Percentiles rank a stretch among this genome's conserved stretches.
Conservation (phyloP, 2,888 invertebrate species). For the Zelleria hepariella region DNA sequence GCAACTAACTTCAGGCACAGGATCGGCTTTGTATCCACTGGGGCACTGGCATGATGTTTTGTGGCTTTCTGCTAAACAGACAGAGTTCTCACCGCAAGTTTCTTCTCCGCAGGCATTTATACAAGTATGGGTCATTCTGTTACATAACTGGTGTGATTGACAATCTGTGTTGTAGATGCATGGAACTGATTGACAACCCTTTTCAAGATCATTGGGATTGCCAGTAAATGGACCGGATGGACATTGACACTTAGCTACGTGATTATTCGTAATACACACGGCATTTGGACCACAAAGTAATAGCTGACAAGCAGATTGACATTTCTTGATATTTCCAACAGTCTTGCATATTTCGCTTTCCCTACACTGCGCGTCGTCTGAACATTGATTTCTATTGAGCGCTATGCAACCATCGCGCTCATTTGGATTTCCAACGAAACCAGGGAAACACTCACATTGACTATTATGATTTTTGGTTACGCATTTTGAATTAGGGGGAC, state of each 20-base stretch:
- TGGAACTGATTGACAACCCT: constrained; percentile 84
- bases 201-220: constrained; percentile 82
- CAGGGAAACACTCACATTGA: constrained; percentile 86
- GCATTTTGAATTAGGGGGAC: constrained; percentile 88
- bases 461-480: constrained; percentile 80
- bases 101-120: constrained; percentile 85
- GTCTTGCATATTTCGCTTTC: constrained; percentile 85
- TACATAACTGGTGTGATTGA: constrained; percentile 83
- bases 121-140: constrained; percentile 86
- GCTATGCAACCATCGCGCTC: constrained; percentile 89
- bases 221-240: constrained; percentile 90
- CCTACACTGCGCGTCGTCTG: constrained; percentile 84
- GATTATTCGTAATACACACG: constrained; percentile 90
- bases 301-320: constrained; percentile 83
- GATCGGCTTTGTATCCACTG: constrained; percentile 84
- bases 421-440: constrained; percentile 91
- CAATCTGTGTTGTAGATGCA: constrained; percentile 92
- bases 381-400: constrained; percentile 81
- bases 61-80: constrained; percentile 90
- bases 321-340: constrained; percentile 74
- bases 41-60: constrained; percentile 88
- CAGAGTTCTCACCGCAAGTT: constrained; percentile 88
- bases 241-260: constrained; percentile 90
- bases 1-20: constrained; percentile 88
- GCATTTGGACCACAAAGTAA: constrained; percentile 88